Evolutionary conservation across 2,888 invertebrate genomes (phyloP).

Genomic region (Chirona hameri): DNA sequence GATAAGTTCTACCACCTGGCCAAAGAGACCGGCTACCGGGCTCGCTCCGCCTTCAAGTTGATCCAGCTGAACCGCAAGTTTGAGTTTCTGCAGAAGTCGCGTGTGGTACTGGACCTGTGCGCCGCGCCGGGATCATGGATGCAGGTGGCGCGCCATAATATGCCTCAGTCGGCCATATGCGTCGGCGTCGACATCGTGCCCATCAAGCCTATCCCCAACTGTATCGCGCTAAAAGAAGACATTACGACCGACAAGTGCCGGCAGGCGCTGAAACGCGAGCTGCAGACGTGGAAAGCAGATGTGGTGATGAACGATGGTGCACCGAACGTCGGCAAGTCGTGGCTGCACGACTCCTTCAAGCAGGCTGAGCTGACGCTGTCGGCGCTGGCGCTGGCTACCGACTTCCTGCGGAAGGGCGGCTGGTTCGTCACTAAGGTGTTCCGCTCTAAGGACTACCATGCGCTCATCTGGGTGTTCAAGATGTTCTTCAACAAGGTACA

Average conservation of each 20-base stretch:
- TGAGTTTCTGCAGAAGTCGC: conserved; percentile 90
- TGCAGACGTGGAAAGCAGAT: conserved; percentile 96
- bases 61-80: conserved; percentile 96
- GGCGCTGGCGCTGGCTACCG: conserved; percentile 85
- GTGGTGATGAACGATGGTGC: conserved; percentile 96
- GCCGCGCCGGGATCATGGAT: conserved; percentile 99
- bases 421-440: conserved; percentile 99
- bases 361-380: conserved; percentile 88
- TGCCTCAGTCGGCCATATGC: conserved; percentile 93
- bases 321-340: conserved; percentile 84
- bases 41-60: conserved; percentile 89
- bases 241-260: conserved; percentile 95
- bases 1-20: conserved; percentile 98
- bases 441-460: conserved; percentile 94
- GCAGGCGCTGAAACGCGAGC: conserved; percentile 70
- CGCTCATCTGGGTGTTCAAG: conserved; percentile 89
- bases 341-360: conserved; percentile 95
- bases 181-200: conserved; percentile 95
- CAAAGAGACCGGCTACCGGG: conserved; percentile 96
- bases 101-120: conserved; percentile 96
- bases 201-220: conserved; percentile 84
- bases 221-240: conserved; percentile 84
- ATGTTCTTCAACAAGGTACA: conserved; percentile 96
- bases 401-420: conserved; percentile 83
- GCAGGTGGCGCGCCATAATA: conserved; percentile 94